A percentile compares a stretch with the other conserved stretches of the same genome.
These are phyloP conservation scores for Ernsta delagoae DNA, from an alignment of 2,888 invertebrate species.

Conservation along the genomic window DNA sequence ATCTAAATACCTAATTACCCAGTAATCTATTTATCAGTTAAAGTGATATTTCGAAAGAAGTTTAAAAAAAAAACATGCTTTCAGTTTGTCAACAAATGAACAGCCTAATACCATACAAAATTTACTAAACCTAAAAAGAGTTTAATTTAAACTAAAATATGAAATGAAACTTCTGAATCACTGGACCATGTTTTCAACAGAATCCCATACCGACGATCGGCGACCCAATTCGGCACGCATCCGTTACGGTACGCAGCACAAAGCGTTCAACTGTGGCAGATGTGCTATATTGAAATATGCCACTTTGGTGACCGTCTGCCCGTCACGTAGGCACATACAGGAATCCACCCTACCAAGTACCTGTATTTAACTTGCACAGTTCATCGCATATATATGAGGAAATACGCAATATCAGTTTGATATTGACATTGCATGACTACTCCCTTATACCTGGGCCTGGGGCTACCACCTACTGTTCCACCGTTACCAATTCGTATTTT, in stretches of 20 bases:
- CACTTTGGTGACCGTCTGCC: slow-evolving; percentile 64
- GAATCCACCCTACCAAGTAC: slow-evolving; percentile 67
- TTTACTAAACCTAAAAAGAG: not conserved
- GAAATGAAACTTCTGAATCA: slow-evolving; percentile 37
- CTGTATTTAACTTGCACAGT: slow-evolving; percentile 69
- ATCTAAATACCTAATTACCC: too few species aligned
- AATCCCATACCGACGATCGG: slow-evolving; percentile 50
- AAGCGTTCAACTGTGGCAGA: slow-evolving; percentile 59
- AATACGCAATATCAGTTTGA: slow-evolving; percentile 61
- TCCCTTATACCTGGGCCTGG: too few species aligned
- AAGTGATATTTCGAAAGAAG: too few species aligned
- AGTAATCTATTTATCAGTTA: too few species aligned
- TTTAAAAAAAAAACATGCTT: too few species aligned
- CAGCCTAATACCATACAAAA: not conserved
- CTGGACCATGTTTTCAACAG: slow-evolving; percentile 34
- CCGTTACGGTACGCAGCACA: slow-evolving; percentile 63
- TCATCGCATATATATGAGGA: slow-evolving; percentile 62
- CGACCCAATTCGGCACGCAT: slow-evolving; percentile 65
- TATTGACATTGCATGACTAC: too few species aligned
- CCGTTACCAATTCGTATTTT: not conserved
- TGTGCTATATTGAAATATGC: slow-evolving; percentile 78
- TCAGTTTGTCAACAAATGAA: too few species aligned
- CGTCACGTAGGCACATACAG: slow-evolving; percentile 62
- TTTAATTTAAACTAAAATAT: slow-evolving; percentile 18
- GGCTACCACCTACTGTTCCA: not conserved